Conservation (phyloP, 2,888 invertebrate species). For the Proisotoma minuta region DNA sequence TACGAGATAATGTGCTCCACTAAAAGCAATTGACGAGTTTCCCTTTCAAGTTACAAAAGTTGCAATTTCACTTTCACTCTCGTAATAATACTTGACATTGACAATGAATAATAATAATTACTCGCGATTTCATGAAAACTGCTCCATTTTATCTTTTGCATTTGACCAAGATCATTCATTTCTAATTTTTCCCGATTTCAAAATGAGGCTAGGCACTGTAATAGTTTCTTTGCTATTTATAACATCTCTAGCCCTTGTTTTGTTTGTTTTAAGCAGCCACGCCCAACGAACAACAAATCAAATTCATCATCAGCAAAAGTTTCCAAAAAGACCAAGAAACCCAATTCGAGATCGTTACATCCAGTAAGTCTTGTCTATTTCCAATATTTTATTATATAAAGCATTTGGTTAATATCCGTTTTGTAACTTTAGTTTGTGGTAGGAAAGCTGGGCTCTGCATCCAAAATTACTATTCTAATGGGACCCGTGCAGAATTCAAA, state of each 20-base stretch:
- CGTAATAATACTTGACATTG: background rate
- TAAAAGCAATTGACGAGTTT: background rate
- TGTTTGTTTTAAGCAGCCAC: background rate
- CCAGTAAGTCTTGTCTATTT: too few species aligned
- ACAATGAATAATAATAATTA: background rate
- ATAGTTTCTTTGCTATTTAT: conserved; percentile 4
- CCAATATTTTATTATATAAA: too few species aligned
- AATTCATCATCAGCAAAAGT: background rate
- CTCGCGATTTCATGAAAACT: too few species aligned
- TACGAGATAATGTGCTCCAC: background rate
- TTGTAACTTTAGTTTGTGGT: background rate
- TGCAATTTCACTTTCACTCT: conserved; percentile 3
- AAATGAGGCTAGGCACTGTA: background rate
- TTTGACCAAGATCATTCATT: background rate
- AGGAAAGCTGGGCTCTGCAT: conserved; percentile 34
- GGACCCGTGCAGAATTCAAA: conserved; percentile 26
- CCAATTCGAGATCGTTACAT: conserved; percentile 2
- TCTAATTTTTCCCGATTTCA: background rate
- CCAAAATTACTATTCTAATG: conserved; percentile 34
- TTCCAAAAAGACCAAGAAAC: background rate
- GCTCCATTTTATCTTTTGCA: background rate
- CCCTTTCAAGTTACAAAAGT: background rate
- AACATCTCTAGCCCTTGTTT: background rate
- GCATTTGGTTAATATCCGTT: too few species aligned
- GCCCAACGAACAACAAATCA: background rate